Evolutionary conservation across 37 sponge, comb jelly and placozoan species (phyloP).

Genomic region (Agelas oroides): DNA sequence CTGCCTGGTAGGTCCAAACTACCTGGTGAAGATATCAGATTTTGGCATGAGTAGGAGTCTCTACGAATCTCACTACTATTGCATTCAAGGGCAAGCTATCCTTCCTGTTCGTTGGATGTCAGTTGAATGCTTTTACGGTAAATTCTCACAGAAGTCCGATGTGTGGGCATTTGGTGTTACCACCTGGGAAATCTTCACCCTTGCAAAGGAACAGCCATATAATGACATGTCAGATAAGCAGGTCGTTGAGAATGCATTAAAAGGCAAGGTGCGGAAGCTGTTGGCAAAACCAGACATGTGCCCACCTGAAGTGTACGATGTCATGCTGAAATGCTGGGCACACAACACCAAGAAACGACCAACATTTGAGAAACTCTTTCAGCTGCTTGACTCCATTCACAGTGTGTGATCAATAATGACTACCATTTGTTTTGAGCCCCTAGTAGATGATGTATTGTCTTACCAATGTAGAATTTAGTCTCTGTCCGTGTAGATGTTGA

Average conservation of each 20-base stretch:
- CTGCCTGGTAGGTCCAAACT: conserved; percentile 66
- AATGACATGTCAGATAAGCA: conserved; percentile 66
- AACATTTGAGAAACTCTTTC: conserved; percentile 40
- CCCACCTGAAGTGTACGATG: conserved; percentile 48
- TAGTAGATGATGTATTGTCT: no score
- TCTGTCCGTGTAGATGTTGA: no score
- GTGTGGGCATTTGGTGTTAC: conserved; percentile 88
- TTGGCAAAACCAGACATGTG: conserved; percentile 27
- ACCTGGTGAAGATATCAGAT: conserved; percentile 80
- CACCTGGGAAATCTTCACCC: conserved; percentile 86
- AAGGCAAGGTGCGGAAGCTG: conserved; percentile 23
- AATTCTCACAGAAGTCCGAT: conserved; percentile 85
- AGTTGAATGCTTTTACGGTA: conserved; percentile 83
- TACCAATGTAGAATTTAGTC: no score
- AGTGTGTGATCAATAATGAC: no score
- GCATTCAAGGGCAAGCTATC: conserved; percentile 51
- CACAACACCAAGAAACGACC: conserved; percentile 45
- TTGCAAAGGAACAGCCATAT: conserved; percentile 69
- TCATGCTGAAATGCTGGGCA: conserved; percentile 52
- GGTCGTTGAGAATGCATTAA: conserved; percentile 65
- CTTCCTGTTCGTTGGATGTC: conserved; percentile 91
- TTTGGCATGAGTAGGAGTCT: conserved; percentile 86
- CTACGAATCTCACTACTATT: conserved; percentile 72
- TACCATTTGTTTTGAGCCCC: no score
- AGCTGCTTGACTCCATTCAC: conserved; percentile 15